Conservation (phyloP, 37 sponge, comb jelly and placozoan species). For the Axinella damicornis region DNA sequence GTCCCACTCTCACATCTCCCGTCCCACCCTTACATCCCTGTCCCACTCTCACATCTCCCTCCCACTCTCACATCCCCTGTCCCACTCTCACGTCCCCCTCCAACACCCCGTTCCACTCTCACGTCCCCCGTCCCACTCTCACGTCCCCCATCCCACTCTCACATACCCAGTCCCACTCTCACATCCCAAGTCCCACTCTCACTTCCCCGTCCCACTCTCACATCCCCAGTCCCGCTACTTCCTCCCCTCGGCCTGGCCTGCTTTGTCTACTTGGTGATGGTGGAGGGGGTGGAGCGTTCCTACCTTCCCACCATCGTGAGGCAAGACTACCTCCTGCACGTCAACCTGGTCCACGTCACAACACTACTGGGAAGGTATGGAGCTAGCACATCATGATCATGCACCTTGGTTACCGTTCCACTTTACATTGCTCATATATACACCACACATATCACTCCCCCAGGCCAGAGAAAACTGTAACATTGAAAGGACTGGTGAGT, state of each 20-base stretch:
- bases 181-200: no score
- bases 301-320: conserved; percentile 46
- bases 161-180: no score
- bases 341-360: conserved; percentile 6
- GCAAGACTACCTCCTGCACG: conserved; percentile 13
- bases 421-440: no score
- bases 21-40: no score
- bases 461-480: not conserved
- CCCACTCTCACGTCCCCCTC: no score
- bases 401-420: not conserved
- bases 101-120: no score
- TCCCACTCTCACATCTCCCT: no score
- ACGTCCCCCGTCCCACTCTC: no score
- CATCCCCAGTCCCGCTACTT: not conserved
- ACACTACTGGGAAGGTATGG: conserved; percentile 39
- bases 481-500: conserved; percentile 53
- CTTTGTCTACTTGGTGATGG: conserved; percentile 50
- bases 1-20: no score
- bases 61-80: no score
- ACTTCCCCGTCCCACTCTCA: no score
- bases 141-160: no score
- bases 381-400: not conserved
- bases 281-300: conserved; percentile 12
- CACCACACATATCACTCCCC: not conserved
- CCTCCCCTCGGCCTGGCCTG: conserved; percentile 38